Evolutionary conservation across 2,113 vertebrate genomes (phyloP).

Genomic region (Urocynchramus pylzowi): DNA sequence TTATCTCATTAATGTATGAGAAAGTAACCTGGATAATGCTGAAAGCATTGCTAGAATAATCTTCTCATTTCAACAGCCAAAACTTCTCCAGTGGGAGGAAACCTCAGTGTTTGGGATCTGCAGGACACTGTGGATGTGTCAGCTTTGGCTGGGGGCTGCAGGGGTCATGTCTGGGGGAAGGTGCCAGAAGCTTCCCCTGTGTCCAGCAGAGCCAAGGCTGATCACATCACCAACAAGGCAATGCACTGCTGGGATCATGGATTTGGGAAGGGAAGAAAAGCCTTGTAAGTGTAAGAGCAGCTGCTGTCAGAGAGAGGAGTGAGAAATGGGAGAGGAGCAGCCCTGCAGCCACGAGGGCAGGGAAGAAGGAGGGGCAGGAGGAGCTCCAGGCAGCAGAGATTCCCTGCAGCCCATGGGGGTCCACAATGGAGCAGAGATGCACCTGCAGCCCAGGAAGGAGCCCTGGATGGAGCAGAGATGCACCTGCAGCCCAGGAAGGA

Average conservation of each 20-base stretch:
- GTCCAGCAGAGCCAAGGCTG: not conserved
- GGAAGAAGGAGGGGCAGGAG: not conserved
- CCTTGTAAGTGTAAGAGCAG: accelerated
- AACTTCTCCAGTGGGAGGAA: not conserved
- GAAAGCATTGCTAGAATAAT: not conserved
- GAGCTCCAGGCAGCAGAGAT: not conserved
- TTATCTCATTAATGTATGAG: constrained; percentile 35
- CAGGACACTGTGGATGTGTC: accelerated
- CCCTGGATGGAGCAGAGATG: not conserved
- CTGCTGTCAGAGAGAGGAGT: not conserved
- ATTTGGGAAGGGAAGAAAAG: not conserved
- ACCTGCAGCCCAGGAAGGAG: not conserved
- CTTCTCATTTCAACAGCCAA: not conserved
- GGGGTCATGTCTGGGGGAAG: not conserved
- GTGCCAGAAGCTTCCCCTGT: not conserved
- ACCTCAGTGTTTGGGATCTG: not conserved
- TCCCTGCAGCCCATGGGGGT: not conserved
- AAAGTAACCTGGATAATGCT: constrained; percentile 9
- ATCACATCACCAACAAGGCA: accelerated
- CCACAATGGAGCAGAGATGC: not conserved
- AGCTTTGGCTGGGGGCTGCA: not conserved
- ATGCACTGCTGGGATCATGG: accelerated
- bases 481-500: not conserved
- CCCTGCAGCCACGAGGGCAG: not conserved
- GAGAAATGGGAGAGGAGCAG: not conserved